Evolutionary conservation across 2,113 vertebrate genomes (phyloP).

Genomic region (Seriola rivoliana): DNA sequence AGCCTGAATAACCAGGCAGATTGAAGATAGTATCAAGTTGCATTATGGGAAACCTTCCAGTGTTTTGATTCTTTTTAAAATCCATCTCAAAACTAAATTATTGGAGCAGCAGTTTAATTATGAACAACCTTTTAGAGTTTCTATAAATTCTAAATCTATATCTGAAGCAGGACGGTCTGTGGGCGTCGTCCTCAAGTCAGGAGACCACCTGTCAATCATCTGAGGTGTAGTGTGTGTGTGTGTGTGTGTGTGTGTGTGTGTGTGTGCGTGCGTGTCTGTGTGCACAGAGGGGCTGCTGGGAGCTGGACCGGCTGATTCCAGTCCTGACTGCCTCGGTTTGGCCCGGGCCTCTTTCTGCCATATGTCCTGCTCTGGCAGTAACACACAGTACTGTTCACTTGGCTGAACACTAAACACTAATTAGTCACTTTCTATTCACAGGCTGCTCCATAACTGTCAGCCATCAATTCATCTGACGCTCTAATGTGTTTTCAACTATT

Average conservation of each 20-base stretch:
- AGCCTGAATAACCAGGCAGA: no score
- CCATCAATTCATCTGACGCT: background rate
- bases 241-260: background rate
- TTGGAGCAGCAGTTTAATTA: no score
- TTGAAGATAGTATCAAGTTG: no score
- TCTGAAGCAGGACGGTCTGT: no score
- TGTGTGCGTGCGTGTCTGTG: background rate
- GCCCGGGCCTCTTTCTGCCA: slow-evolving; percentile 20
- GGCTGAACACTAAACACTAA: slow-evolving; percentile 53
- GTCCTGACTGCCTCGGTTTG: slow-evolving; percentile 35
- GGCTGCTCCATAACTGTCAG: slow-evolving; percentile 7
- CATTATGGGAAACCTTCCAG: no score
- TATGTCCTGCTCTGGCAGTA: slow-evolving; percentile 50
- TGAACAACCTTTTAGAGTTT: no score
- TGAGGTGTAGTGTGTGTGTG: no score
- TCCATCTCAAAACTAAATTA: no score
- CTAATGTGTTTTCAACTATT: background rate
- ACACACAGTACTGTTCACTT: slow-evolving; percentile 39
- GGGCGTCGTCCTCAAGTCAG: no score
- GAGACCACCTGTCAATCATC: no score
- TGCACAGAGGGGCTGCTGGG: slow-evolving; percentile 10
- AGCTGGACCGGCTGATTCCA: slow-evolving; percentile 14
- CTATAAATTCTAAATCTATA: no score
- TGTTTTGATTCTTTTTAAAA: no score
- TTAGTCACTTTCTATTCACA: slow-evolving; percentile 18